phyloP scores from a whole-genome alignment of 2,888 invertebrate genomes.

The Drosophila helvetica region DNA sequence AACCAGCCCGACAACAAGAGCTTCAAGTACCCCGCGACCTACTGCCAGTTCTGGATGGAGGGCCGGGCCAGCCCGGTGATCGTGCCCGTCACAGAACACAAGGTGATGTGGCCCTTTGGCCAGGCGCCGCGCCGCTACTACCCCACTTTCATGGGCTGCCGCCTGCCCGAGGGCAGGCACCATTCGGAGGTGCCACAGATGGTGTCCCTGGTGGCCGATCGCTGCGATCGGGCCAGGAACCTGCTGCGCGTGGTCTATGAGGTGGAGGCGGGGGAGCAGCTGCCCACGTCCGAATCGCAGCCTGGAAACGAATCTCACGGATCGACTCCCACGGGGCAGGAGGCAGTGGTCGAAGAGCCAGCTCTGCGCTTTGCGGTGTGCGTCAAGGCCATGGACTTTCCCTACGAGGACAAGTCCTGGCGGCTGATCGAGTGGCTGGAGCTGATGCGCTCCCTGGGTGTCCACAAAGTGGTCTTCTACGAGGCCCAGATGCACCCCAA shows the following conservation, averaged over 20 bases:
- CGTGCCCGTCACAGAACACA: slow-evolving; percentile 91
- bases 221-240: slow-evolving; percentile 92
- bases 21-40: slow-evolving; percentile 84
- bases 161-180: slow-evolving; percentile 87
- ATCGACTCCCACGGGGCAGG: not conserved
- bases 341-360: not conserved
- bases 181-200: slow-evolving; percentile 77
- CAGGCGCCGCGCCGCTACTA: slow-evolving; percentile 93
- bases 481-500: slow-evolving; percentile 94
- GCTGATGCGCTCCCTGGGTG: slow-evolving; percentile 92
- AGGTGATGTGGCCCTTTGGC: slow-evolving; percentile 97
- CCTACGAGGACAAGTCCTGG: slow-evolving; percentile 93
- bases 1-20: slow-evolving; percentile 89
- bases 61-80: slow-evolving; percentile 90
- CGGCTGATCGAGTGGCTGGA: slow-evolving; percentile 97
- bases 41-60: slow-evolving; percentile 95
- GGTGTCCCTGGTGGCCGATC: slow-evolving; percentile 91
- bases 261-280: slow-evolving; percentile 81
- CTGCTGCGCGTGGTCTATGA: slow-evolving; percentile 92
- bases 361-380: slow-evolving; percentile 91
- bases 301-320: not conserved
- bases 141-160: slow-evolving; percentile 94
- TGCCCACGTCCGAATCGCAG: not conserved
- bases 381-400: slow-evolving; percentile 95
- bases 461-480: slow-evolving; percentile 95